phyloP scores from a whole-genome alignment of 2,888 invertebrate genomes.

The Conus canariensis region DNA sequence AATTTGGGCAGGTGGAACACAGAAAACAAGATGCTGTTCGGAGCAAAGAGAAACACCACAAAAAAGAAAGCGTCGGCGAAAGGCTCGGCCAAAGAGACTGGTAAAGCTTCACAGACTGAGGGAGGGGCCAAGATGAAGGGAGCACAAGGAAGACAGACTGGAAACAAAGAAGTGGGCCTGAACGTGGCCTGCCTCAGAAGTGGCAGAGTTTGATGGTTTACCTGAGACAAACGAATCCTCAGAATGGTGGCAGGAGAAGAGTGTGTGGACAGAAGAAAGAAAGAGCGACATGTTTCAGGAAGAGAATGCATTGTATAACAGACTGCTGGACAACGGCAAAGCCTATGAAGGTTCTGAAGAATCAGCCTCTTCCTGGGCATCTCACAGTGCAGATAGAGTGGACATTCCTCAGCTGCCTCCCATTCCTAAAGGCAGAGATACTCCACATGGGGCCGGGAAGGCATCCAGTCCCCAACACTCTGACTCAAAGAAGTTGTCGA shows the following conservation, averaged over 20 bases:
- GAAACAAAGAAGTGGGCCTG: constrained; percentile 14
- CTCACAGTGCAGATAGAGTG: not conserved
- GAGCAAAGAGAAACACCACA: constrained; percentile 18
- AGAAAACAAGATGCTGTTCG: constrained; percentile 23
- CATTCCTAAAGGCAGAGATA: not conserved
- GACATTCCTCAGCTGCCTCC: constrained; percentile 19
- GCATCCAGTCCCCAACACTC: not conserved
- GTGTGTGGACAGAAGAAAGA: not conserved
- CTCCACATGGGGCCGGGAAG: not conserved
- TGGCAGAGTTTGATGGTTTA: not conserved
- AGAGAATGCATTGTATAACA: not conserved
- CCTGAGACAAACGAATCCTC: not conserved
- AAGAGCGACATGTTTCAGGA: not conserved
- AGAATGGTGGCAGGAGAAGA: not conserved
- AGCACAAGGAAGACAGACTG: not conserved
- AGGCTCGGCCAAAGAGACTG: not conserved
- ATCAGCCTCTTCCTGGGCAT: not conserved
- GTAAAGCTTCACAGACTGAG: not conserved
- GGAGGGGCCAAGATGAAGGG: not conserved
- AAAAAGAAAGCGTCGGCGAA: not conserved
- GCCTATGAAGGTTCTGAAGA: not conserved
- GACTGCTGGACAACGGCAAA: not conserved
- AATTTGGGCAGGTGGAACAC: not conserved
- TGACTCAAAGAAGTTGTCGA: not conserved
- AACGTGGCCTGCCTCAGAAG: not conserved